Conservation (phyloP, 2,113 vertebrate genomes). For the Phylloscopus trochiloides region DNA sequence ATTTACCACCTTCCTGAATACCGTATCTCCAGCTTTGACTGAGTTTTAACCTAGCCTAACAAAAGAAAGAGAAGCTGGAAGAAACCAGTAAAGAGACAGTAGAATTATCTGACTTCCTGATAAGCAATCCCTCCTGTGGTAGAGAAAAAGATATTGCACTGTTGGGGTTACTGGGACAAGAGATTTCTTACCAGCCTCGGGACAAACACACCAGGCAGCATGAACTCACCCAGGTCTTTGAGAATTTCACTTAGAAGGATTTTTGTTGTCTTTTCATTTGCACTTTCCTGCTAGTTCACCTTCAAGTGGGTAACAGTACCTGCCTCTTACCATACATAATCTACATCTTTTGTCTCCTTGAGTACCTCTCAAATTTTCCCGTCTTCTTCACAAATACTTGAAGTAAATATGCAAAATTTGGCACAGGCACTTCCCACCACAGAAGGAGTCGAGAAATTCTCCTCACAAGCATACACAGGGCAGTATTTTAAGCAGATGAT, state of each 20-base stretch:
- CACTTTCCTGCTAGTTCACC: neutral
- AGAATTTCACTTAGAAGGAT: neutral
- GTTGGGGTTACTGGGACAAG: neutral
- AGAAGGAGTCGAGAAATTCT: slow-evolving; percentile 8
- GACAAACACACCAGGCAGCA: neutral
- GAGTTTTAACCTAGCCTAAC: neutral
- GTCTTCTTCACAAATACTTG: neutral
- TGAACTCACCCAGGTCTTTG: accelerated
- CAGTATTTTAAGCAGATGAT: neutral
- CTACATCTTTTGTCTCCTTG: neutral
- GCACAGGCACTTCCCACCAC: neutral
- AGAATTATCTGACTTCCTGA: neutral
- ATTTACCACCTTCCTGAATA: neutral
- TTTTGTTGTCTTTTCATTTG: neutral
- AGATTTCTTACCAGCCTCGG: neutral
- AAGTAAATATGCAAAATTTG: neutral
- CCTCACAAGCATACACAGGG: neutral
- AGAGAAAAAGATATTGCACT: neutral
- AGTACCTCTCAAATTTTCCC: neutral
- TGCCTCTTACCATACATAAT: neutral
- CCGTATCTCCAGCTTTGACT: neutral
- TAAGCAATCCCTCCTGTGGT: neutral
- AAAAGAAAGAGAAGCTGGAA: neutral
- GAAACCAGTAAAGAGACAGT: neutral
- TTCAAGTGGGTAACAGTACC: neutral